phyloP scores from a whole-genome alignment of 2,113 vertebrate genomes.

The Pseudopodoces humilis region DNA sequence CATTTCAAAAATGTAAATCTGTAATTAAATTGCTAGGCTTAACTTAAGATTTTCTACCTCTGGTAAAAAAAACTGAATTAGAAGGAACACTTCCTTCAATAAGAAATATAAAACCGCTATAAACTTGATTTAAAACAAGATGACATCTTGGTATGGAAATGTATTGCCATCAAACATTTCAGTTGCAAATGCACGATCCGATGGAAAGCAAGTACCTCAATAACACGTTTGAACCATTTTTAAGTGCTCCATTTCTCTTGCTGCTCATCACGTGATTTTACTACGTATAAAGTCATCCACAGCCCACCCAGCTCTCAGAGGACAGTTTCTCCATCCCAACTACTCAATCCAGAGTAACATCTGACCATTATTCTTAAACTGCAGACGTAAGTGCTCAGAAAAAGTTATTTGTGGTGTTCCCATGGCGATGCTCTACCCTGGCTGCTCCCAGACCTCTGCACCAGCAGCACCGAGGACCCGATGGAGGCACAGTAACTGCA shows the following conservation, averaged over 20 bases:
- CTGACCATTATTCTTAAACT: background rate
- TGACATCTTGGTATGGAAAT: conserved; percentile 45
- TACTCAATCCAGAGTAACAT: background rate
- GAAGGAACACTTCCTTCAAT: conserved; percentile 30
- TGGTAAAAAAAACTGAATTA: conserved; percentile 9
- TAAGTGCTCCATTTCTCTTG: conserved; percentile 1
- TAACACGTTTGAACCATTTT: background rate
- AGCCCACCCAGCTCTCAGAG: background rate
- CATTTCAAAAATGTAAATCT: background rate
- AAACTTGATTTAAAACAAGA: conserved; percentile 36
- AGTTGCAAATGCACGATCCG: background rate
- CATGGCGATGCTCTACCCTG: background rate
- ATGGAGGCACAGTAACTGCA: background rate
- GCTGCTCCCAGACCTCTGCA: background rate
- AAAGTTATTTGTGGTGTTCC: background rate
- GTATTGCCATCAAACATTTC: conserved; percentile 35
- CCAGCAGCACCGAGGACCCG: accelerated
- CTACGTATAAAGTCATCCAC: background rate
- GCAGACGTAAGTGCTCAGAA: background rate
- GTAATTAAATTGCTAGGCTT: conserved; percentile 39
- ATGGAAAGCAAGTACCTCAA: conserved; percentile 12
- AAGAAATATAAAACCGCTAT: conserved; percentile 24
- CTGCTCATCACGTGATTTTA: background rate
- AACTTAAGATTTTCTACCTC: conserved; percentile 17
- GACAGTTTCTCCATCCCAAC: background rate